These are phyloP conservation scores for Metellina segmentata DNA, from an alignment of 2,888 invertebrate species.

Conservation along the genomic window DNA sequence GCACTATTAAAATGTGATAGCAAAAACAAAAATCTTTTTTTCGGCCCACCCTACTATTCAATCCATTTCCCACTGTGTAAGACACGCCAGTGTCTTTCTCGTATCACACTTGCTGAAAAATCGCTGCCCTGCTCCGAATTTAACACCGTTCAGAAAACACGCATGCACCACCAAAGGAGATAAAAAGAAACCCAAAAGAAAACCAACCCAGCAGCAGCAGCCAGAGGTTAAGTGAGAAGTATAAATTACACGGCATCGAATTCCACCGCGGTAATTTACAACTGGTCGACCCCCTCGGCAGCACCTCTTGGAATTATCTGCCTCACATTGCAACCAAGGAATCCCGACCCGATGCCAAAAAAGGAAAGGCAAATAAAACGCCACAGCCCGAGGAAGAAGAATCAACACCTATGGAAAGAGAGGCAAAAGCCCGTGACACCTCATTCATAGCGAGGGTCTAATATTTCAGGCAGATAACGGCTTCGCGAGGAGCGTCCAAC, in stretches of 20 bases:
- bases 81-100: too few species aligned
- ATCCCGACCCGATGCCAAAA: too few species aligned
- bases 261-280: neutral
- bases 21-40: too few species aligned
- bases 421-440: slow-evolving; percentile 14
- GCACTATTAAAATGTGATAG: too few species aligned
- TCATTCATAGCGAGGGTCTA: slow-evolving; percentile 17
- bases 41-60: too few species aligned
- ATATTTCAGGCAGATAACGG: slow-evolving; percentile 71
- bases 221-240: neutral
- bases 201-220: neutral
- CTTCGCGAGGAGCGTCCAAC: slow-evolving; percentile 50
- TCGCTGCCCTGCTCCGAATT: neutral
- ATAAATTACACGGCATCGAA: neutral
- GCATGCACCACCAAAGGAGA: too few species aligned
- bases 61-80: too few species aligned
- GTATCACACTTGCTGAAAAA: too few species aligned
- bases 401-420: slow-evolving; percentile 48
- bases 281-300: neutral
- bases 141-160: neutral
- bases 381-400: neutral
- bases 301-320: neutral
- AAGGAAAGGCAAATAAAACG: too few species aligned
- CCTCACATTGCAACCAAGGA: too few species aligned
- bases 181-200: neutral